A percentile compares a stretch with the other conserved stretches of the same genome.
These are phyloP conservation scores for Oasisia sp. DNA, from an alignment of 2,888 invertebrate genomes.

Conservation along the genomic window DNA sequence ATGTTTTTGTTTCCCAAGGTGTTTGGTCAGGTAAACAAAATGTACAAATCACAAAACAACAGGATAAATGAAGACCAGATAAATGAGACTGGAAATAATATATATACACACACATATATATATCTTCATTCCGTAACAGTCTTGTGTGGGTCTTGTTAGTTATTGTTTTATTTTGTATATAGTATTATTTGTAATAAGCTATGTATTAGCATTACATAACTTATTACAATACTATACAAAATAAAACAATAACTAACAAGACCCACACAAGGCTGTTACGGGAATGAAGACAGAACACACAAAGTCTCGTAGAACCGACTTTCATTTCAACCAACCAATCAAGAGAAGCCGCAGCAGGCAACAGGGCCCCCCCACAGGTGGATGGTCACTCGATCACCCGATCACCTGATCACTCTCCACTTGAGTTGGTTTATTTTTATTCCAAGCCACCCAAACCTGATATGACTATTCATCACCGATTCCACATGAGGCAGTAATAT, in stretches of 20 bases:
- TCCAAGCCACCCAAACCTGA: background rate
- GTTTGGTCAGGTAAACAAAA: too few relatives aligned
- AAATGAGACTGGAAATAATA: too few relatives aligned
- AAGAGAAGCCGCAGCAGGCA: background rate
- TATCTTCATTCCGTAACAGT: background rate
- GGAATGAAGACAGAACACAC: background rate
- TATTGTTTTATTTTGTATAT: background rate
- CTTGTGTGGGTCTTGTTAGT: background rate
- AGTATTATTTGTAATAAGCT: too few relatives aligned
- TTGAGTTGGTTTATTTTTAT: background rate
- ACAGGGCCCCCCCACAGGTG: background rate
- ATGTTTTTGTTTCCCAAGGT: too few relatives aligned
- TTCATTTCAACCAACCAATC: background rate
- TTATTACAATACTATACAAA: background rate
- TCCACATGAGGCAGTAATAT: constrained; percentile 10
- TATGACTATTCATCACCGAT: background rate
- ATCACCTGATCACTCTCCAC: background rate
- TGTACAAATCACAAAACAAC: too few relatives aligned
- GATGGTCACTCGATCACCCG: background rate
- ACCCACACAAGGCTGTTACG: background rate
- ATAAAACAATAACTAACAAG: background rate
- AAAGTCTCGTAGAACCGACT: background rate
- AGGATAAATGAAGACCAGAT: too few relatives aligned
- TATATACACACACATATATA: too few relatives aligned
- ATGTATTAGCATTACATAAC: background rate